These are phyloP conservation scores for Pedionomus torquatus DNA, from an alignment of 2,113 vertebrate species.

Conservation along the genomic window DNA sequence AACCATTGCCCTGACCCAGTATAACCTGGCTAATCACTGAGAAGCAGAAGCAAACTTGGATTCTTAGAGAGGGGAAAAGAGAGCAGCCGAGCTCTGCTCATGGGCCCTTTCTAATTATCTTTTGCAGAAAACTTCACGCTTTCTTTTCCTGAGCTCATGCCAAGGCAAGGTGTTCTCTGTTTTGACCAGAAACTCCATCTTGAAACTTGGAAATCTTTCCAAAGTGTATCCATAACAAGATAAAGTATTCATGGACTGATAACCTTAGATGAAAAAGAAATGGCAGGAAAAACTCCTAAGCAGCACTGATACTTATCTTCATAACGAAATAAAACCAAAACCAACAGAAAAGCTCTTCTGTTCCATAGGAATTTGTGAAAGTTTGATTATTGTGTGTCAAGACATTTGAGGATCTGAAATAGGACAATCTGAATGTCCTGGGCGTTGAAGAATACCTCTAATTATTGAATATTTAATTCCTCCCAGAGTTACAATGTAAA, in stretches of 20 bases:
- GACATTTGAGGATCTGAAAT: not conserved
- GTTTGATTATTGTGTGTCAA: not conserved
- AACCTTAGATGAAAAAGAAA: not conserved
- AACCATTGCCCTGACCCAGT: not conserved
- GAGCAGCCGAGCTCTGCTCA: not conserved
- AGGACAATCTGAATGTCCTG: not conserved
- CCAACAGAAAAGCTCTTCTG: not conserved
- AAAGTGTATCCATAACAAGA: not conserved
- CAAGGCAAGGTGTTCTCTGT: not conserved
- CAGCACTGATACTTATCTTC: not conserved
- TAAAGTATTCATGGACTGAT: not conserved
- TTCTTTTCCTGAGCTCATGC: not conserved
- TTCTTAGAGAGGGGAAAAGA: not conserved
- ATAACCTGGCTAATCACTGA: not conserved
- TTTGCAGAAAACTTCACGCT: not conserved
- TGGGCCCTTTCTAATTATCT: not conserved
- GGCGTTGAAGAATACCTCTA: not conserved
- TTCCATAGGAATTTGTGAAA: not conserved
- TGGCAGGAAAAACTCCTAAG: not conserved
- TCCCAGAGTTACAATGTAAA: not conserved
- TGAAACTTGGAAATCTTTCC: not conserved
- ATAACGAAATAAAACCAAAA: not conserved
- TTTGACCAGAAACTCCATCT: not conserved
- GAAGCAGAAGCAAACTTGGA: not conserved
- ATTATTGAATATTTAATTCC: not conserved